Conservation (phyloP, 2,888 invertebrate genomes). For the Perizoma affinitatum region DNA sequence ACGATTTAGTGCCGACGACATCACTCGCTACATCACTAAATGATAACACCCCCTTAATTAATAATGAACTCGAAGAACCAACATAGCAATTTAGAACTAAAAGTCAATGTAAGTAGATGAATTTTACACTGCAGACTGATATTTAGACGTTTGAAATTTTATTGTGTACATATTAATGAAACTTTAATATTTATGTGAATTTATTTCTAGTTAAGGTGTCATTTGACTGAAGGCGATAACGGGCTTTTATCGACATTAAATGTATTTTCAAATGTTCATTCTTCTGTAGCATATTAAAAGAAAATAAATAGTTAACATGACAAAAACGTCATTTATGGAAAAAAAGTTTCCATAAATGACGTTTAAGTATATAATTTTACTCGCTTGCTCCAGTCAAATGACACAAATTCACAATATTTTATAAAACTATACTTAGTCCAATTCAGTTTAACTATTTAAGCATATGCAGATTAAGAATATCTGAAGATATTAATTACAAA, state of each 20-base stretch:
- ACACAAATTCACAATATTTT: background rate
- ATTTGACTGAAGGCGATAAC: constrained; percentile 11
- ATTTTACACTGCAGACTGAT: constrained; percentile 80
- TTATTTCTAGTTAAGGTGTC: constrained; percentile 32
- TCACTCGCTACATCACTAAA: constrained; percentile 62
- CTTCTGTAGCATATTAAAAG: background rate
- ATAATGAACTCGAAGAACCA: constrained; percentile 68
- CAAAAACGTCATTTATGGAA: background rate
- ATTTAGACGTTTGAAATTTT: constrained; percentile 68
- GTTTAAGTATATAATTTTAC: no score
- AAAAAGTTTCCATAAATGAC: no score
- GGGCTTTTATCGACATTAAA: no score
- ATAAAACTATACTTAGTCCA: background rate
- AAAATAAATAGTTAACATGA: constrained; percentile 4
- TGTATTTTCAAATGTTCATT: background rate
- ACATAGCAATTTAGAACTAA: constrained; percentile 68
- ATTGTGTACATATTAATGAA: constrained; percentile 55
- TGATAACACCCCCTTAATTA: constrained; percentile 47
- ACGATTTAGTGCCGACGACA: constrained; percentile 65
- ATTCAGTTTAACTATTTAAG: constrained; percentile 1
- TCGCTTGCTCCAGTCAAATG: background rate
- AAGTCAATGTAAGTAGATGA: constrained; percentile 65
- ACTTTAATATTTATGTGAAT: constrained; percentile 32
- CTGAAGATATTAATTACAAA: background rate
- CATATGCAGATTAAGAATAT: background rate